Evolutionary conservation across 92 coral and sea anemone genomes (phyloP).

Genomic region (Blastomussa wellsi): DNA sequence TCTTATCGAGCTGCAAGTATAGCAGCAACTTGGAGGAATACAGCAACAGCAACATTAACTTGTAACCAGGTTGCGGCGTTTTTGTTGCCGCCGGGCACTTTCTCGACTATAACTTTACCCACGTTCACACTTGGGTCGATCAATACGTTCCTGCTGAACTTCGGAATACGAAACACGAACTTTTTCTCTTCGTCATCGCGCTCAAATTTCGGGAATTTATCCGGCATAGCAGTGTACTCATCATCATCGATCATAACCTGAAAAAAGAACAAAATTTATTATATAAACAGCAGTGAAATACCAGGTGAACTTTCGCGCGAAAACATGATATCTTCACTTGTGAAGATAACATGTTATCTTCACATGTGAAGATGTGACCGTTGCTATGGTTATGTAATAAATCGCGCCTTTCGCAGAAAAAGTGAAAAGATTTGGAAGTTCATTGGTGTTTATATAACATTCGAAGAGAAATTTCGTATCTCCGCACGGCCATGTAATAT

Average conservation of each 20-base stretch:
- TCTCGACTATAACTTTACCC: not conserved
- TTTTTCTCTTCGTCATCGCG: conserved; percentile 11
- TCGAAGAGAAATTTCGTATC: too few species aligned
- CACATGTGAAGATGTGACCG: too few species aligned
- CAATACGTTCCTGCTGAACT: conserved; percentile 17
- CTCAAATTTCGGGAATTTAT: conserved; percentile 23
- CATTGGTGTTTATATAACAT: too few species aligned
- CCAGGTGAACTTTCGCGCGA: too few species aligned
- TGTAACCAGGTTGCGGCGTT: conserved; percentile 20
- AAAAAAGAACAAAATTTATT: not conserved
- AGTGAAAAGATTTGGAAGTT: too few species aligned
- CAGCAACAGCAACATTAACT: conserved; percentile 13
- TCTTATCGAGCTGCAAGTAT: conserved; percentile 13
- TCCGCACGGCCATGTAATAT: too few species aligned
- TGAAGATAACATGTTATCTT: too few species aligned
- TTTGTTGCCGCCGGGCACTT: not conserved
- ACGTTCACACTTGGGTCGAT: conserved; percentile 36
- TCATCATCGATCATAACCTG: conserved; percentile 32
- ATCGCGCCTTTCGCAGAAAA: too few species aligned
- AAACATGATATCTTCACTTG: too few species aligned
- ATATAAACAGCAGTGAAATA: too few species aligned
- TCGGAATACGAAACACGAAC: conserved; percentile 41
- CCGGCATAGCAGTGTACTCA: conserved; percentile 27
- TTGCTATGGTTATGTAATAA: too few species aligned
- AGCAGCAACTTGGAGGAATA: conserved; percentile 21